Percentiles rank a stretch among this genome's conserved stretches.
Evolutionary conservation across 2,797 vertebrate species (phyloP).

Genomic region (Hypotaenidia okinawae): DNA sequence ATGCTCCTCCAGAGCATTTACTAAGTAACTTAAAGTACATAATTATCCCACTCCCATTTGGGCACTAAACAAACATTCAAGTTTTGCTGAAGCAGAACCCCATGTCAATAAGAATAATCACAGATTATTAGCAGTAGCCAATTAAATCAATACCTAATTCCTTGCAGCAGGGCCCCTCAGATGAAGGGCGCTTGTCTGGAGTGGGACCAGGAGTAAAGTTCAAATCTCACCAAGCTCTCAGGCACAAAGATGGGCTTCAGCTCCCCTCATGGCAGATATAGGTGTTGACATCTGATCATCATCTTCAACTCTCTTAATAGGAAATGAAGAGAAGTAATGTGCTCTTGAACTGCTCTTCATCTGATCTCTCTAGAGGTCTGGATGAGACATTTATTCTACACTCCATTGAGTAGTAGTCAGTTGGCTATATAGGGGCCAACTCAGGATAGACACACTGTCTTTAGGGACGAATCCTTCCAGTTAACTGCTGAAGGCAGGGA

Average conservation of each 20-base stretch:
- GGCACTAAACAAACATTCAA: neutral
- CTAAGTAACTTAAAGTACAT: conserved; percentile 11
- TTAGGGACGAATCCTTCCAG: neutral
- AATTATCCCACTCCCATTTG: neutral
- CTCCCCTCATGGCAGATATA: neutral
- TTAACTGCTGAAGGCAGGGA: neutral
- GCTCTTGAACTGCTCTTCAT: neutral
- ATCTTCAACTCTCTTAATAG: neutral
- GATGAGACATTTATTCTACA: neutral
- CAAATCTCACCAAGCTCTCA: neutral
- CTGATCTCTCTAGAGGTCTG: neutral
- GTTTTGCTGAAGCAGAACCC: neutral
- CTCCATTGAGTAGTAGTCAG: neutral
- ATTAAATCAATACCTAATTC: neutral
- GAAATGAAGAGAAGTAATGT: neutral
- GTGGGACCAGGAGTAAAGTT: neutral
- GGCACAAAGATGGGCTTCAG: neutral
- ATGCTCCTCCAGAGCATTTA: neutral
- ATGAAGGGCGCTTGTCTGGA: neutral
- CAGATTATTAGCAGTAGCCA: neutral
- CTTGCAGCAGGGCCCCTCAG: neutral
- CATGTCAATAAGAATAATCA: neutral
- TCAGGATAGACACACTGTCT: neutral
- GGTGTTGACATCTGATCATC: neutral
- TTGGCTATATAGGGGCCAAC: neutral